Evolutionary conservation across 2,113 vertebrate genomes (phyloP), one percentile per base, ranked within the genome.

Genomic region (Oceanites oceanicus): DNA sequence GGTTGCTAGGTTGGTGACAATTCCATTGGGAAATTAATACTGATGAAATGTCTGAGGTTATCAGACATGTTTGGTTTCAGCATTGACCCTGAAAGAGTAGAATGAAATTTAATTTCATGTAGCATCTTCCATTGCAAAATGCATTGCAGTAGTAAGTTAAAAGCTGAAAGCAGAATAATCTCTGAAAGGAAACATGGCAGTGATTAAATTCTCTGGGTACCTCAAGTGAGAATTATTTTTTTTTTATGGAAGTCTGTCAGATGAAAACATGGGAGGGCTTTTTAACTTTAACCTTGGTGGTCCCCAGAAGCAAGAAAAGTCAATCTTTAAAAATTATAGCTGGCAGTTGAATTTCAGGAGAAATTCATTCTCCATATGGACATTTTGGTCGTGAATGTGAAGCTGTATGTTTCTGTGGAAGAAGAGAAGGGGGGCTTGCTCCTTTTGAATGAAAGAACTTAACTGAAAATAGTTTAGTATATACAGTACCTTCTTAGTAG

Each of bases 21-120:
- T 95, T 95, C 20, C 73, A 56, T 16, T 56, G 63, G 30, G 61
- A 90, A 90, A 92, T 95, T 67, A 94, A 65, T 96, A 71, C 45
- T 75, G n/a, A 45, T 92, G 58, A 59, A 73, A 86, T 1, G 2
- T 55, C 58, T 92, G 50, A 91, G 74, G 52, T 94, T 96, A 29
- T 90, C 72, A 52, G 90, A 29, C 53, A 53, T 92, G 18, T 95
- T 93, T 14, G 7, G 15, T 92, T 70, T 94, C 86, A 92, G 75
- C n/a, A 4, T 40, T 83, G 65, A 90, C 92, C 55, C 72, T 88
- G n/a, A 77, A 93, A 96, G 55, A 77, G 16, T 63, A 67, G 34
- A 84, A 92, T 40, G 27, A 85, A 86, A 52, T 93, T 59, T 86
- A 70, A 88, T 95, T 90, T 96, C 16, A 49, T 34, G n/a, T 88